A percentile compares a stretch with the other conserved stretches of the same genome.
phyloP scores from a whole-genome alignment of 1,140 invertebrate genomes.

The Delia radicum region DNA sequence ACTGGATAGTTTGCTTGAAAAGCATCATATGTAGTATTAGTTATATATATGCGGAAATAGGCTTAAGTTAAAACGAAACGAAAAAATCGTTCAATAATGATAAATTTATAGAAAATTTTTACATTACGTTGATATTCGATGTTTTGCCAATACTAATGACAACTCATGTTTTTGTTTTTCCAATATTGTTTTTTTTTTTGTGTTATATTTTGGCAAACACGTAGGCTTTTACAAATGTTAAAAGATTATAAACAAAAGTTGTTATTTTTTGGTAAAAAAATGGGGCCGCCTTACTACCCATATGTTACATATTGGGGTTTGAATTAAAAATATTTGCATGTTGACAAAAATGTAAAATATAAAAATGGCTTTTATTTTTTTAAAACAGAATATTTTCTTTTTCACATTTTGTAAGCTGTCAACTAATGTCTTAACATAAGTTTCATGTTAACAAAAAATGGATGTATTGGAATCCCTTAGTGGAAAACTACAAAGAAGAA shows the following conservation, averaged over 20 bases:
- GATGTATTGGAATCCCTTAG: too few relatives aligned
- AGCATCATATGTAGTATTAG: too few relatives aligned
- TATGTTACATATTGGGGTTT: not conserved
- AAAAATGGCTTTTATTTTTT: not conserved
- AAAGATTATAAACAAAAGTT: conserved; percentile 7
- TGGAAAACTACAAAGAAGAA: too few relatives aligned
- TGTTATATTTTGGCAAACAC: not conserved
- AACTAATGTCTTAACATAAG: conserved; percentile 2
- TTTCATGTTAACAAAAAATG: not conserved
- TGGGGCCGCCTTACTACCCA: not conserved
- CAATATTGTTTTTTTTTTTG: not conserved
- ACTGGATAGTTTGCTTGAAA: not conserved
- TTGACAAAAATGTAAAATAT: conserved; percentile 8
- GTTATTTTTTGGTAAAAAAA: not conserved
- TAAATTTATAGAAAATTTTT: not conserved
- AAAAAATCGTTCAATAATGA: not conserved
- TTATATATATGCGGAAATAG: not conserved
- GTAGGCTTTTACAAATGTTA: conserved; percentile 18
- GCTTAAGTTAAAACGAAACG: not conserved
- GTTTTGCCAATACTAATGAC: conserved; percentile 10
- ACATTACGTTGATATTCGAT: not conserved
- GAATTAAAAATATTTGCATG: not conserved
- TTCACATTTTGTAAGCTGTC: not conserved
- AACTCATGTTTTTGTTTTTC: conserved; percentile 5
- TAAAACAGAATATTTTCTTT: not conserved